Evolutionary conservation across 2,888 invertebrate genomes (phyloP).

Genomic region (Lasius platythorax): DNA sequence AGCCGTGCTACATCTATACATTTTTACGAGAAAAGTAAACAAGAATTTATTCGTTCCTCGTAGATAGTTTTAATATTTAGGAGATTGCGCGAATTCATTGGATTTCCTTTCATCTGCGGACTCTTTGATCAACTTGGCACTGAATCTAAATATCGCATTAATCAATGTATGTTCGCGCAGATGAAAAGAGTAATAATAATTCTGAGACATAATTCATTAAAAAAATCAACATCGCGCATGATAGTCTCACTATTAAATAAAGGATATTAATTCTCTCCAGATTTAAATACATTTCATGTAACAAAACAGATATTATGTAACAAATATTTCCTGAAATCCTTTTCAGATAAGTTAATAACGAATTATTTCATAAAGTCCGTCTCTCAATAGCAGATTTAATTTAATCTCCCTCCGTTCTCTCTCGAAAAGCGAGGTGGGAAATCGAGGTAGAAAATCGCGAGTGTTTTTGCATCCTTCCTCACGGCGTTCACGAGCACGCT

Average conservation of each 20-base stretch:
- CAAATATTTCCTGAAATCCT: not conserved
- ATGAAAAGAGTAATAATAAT: not conserved
- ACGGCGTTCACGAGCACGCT: conserved; percentile 51
- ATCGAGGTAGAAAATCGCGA: not conserved
- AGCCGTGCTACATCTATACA: not conserved
- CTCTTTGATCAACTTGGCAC: conserved; percentile 9
- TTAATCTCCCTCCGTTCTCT: conserved; percentile 38
- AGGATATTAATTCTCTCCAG: not conserved
- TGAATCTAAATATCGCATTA: not conserved
- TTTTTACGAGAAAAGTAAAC: conserved; percentile 7
- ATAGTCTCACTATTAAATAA: not conserved
- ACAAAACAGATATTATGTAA: not conserved
- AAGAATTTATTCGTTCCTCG: not conserved
- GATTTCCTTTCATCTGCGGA: not conserved
- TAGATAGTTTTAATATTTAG: not conserved
- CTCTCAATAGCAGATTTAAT: conserved; percentile 46
- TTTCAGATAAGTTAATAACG: conserved; percentile 16
- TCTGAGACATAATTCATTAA: not conserved
- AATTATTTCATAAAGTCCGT: conserved; percentile 34
- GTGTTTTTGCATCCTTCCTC: conserved; percentile 35
- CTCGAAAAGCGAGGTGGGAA: conserved; percentile 39
- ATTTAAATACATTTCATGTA: not conserved
- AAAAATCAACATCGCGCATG: not conserved
- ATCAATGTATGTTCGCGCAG: not conserved
- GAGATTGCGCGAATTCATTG: not conserved